Conservation (phyloP, 2,113 vertebrate genomes). For the Chaenogobius annularis region DNA sequence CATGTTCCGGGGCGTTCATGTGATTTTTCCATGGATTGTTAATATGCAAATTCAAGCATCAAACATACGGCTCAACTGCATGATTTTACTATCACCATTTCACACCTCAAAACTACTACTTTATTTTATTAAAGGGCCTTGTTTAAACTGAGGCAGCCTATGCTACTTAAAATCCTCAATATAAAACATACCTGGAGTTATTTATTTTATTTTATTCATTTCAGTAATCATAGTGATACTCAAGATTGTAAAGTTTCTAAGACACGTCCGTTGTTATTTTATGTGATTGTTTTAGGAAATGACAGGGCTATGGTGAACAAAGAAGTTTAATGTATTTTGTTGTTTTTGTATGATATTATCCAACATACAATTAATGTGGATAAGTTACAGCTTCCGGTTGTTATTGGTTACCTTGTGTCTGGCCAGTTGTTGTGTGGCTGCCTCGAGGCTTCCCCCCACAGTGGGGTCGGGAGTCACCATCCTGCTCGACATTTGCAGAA, state of each 20-base stretch:
- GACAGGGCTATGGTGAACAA: neutral
- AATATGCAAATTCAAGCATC: conserved; percentile 2
- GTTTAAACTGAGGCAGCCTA: too few relatives aligned
- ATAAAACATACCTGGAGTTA: too few relatives aligned
- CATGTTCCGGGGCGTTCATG: neutral
- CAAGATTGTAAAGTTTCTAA: neutral
- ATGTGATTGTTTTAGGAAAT: neutral
- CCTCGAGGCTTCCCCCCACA: conserved; percentile 83
- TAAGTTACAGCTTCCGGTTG: conserved; percentile 14
- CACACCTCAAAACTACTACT: neutral
- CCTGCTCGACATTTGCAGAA: conserved; percentile 93
- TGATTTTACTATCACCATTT: neutral
- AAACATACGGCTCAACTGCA: neutral
- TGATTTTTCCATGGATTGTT: neutral
- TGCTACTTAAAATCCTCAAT: too few relatives aligned
- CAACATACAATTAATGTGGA: neutral
- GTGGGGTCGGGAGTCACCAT: conserved; percentile 88
- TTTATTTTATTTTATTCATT: neutral
- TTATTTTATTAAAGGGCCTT: neutral
- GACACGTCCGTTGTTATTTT: neutral
- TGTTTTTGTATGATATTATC: neutral
- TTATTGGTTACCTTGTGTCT: conserved; percentile 87
- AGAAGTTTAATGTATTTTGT: neutral
- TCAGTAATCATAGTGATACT: too few relatives aligned
- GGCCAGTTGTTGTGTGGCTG: conserved; percentile 91